Conservation (phyloP, 2,888 invertebrate genomes). For the Perithous albicinctus region DNA sequence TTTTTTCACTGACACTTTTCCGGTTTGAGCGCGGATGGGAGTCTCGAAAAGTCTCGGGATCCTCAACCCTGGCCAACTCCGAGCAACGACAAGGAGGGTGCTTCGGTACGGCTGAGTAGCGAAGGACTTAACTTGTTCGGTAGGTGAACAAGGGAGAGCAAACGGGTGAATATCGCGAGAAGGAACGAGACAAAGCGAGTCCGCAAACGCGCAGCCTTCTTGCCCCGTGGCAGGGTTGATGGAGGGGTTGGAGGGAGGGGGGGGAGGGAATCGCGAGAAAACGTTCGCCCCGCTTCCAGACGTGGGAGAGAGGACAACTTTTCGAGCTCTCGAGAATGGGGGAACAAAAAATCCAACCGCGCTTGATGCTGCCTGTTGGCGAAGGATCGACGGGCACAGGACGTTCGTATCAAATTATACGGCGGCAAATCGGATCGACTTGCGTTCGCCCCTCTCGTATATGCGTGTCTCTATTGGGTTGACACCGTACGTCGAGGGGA, state of each 20-base stretch:
- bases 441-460: conserved; percentile 29
- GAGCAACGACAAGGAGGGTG: conserved; percentile 23
- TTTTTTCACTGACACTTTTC: conserved; percentile 71
- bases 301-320: conserved; percentile 70
- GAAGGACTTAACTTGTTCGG: conserved; percentile 36
- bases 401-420: conserved; percentile 68
- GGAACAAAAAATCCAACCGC: conserved; percentile 64
- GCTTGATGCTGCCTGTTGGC: conserved; percentile 25
- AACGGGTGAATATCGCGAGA: conserved; percentile 7
- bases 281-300: conserved; percentile 55
- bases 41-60: conserved; percentile 64
- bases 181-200: conserved; percentile 41
- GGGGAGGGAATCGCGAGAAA: conserved; percentile 48
- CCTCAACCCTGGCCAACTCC: conserved; percentile 53
- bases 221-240: no score
- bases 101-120: conserved; percentile 20
- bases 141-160: not conserved
- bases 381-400: conserved; percentile 28
- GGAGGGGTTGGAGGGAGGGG: no score
- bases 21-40: conserved; percentile 48
- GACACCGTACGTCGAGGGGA: not conserved
- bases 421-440: conserved; percentile 68
- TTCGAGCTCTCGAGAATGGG: conserved; percentile 69
- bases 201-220: conserved; percentile 20
- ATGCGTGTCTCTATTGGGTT: conserved; percentile 2